Evolutionary conservation across 2,113 vertebrate species (phyloP).

Genomic region (Picathartes gymnocephalus): DNA sequence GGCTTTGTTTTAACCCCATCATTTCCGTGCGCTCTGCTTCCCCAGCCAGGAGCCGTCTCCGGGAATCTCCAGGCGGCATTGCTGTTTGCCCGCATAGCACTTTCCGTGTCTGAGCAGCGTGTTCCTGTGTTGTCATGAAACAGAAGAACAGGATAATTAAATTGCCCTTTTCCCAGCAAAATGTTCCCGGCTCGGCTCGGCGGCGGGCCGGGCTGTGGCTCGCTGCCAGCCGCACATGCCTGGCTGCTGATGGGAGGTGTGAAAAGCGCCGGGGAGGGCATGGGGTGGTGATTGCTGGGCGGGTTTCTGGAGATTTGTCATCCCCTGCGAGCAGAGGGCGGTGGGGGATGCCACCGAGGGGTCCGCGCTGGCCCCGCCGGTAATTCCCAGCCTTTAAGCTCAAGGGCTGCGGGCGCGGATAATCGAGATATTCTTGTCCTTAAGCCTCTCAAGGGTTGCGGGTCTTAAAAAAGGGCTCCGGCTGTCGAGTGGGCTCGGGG

Average conservation of each 20-base stretch:
- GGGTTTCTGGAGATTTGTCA: not conserved
- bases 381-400: slow-evolving; percentile 32
- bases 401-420: not conserved
- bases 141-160: slow-evolving; percentile 38
- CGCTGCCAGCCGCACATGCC: not conserved
- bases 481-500: not conserved
- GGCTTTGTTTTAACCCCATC: not conserved
- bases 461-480: slow-evolving; percentile 3
- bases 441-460: slow-evolving; percentile 20
- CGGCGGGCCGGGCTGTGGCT: not conserved
- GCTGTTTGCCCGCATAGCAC: not conserved
- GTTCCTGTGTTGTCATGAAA: slow-evolving; percentile 12
- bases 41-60: accelerated
- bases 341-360: not conserved
- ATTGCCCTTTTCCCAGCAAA: slow-evolving; percentile 58
- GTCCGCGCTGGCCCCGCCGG: not conserved
- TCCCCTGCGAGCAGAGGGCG: not conserved
- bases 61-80: not conserved
- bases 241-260: slow-evolving; percentile 14
- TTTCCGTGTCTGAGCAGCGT: not conserved
- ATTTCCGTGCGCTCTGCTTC: accelerated
- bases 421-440: slow-evolving; percentile 16
- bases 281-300: not conserved
- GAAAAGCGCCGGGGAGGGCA: not conserved
- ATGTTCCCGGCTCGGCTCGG: not conserved